Conservation (phyloP, 1,140 invertebrate genomes). For the Holotrichia oblita region DNA sequence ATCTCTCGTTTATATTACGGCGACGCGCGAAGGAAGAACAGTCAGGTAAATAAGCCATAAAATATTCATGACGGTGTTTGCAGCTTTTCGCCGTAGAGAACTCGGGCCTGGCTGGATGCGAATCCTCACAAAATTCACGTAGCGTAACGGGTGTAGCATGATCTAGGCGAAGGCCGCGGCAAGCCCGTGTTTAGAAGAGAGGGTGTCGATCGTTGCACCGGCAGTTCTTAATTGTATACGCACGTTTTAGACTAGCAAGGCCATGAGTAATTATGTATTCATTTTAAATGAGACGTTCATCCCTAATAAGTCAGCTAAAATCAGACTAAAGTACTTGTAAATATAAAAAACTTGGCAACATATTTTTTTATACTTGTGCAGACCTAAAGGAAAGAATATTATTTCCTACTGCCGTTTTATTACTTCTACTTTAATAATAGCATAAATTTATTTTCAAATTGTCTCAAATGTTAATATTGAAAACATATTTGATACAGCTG, state of each 20-base stretch:
- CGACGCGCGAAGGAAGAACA: slow-evolving; percentile 18
- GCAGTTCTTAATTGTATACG: background rate
- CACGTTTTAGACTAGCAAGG: background rate
- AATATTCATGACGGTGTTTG: slow-evolving; percentile 16
- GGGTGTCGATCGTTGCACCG: background rate
- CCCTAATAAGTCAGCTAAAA: too few relatives aligned
- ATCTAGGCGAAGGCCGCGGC: background rate
- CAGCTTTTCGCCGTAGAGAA: background rate
- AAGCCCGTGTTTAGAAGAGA: background rate
- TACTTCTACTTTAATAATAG: too few relatives aligned
- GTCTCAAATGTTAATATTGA: too few relatives aligned
- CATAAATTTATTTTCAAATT: too few relatives aligned
- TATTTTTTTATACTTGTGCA: too few relatives aligned
- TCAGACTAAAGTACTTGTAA: too few relatives aligned
- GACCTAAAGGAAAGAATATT: too few relatives aligned
- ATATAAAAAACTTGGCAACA: too few relatives aligned
- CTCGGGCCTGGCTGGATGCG: background rate
- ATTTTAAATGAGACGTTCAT: background rate
- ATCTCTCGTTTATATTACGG: slow-evolving; percentile 16
- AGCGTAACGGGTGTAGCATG: background rate
- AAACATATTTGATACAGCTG: too few relatives aligned
- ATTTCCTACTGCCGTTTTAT: too few relatives aligned
- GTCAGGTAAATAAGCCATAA: slow-evolving; percentile 20
- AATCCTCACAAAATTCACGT: slow-evolving; percentile 3
- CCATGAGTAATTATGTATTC: background rate